These are phyloP conservation scores for Vicugna pacos DNA, from an alignment of 2,113 vertebrate species.

Conservation along the genomic window DNA sequence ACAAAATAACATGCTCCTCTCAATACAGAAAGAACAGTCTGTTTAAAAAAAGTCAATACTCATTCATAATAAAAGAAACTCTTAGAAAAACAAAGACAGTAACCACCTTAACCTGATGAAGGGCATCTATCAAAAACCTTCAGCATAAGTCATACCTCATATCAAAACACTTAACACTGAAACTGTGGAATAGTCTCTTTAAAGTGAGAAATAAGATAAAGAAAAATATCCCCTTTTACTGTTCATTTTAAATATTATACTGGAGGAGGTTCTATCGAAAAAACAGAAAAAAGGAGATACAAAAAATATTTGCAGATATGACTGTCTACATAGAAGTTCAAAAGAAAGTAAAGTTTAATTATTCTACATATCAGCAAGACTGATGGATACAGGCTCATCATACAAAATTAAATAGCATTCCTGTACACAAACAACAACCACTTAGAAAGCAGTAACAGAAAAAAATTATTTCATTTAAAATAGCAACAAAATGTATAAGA, in stretches of 20 bases:
- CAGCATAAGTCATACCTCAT: constrained; percentile 3
- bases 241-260: constrained; percentile 30
- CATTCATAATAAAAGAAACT: not conserved
- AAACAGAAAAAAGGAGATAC: not conserved
- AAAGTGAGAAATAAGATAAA: not conserved
- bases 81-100: not conserved
- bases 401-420: not conserved
- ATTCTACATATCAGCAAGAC: not conserved
- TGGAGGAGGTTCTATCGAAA: not conserved
- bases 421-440: not conserved
- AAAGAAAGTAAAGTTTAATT: not conserved
- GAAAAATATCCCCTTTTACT: not conserved
- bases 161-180: not conserved
- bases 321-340: not conserved
- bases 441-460: not conserved
- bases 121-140: not conserved
- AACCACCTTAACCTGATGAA: not conserved
- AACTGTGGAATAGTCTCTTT: not conserved
- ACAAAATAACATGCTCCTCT: not conserved
- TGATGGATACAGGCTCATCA: not conserved
- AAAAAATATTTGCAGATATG: not conserved
- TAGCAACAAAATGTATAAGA: not conserved
- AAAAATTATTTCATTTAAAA: constrained; percentile 19
- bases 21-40: not conserved
- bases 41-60: not conserved